A percentile compares a stretch with the other conserved stretches of the same genome.
These are phyloP conservation scores for Diachrysia chrysitis DNA, from an alignment of 2,888 invertebrate species.

Conservation along the genomic window DNA sequence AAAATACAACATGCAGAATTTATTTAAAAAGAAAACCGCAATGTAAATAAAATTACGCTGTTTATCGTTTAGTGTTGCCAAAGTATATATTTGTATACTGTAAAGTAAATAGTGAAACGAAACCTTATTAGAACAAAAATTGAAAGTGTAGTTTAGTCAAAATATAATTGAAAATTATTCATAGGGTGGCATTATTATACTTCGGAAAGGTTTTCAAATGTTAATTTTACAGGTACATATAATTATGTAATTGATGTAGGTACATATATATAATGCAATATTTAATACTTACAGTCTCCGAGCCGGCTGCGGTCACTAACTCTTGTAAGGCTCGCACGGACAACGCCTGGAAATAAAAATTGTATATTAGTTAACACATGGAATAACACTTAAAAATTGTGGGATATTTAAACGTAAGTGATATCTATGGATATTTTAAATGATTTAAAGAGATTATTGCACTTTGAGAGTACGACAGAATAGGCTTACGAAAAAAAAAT, in stretches of 20 bases:
- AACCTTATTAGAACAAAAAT: conserved; percentile 61
- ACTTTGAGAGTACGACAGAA: no score
- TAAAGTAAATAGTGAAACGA: conserved; percentile 57
- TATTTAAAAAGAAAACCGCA: neutral
- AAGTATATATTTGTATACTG: neutral
- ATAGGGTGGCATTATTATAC: conserved; percentile 69
- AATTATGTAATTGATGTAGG: conserved; percentile 46
- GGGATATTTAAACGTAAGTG: no score
- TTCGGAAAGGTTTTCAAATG: conserved; percentile 72
- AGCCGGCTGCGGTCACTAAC: conserved; percentile 98
- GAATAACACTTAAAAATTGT: neutral
- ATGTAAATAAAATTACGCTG: neutral
- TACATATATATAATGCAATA: conserved; percentile 9
- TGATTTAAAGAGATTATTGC: no score
- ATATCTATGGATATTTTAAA: no score
- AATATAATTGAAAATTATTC: conserved; percentile 70
- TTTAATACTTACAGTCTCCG: conserved; percentile 94
- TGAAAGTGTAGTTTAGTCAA: conserved; percentile 69
- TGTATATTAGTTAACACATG: neutral
- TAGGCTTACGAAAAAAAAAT: no score
- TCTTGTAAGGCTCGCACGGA: conserved; percentile 99
- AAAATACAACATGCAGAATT: neutral
- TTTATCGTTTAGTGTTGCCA: neutral
- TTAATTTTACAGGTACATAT: conserved; percentile 73
- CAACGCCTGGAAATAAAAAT: conserved; percentile 91